phyloP scores from a whole-genome alignment of 2,797 vertebrate genomes.

The Darevskia mixta region DNA sequence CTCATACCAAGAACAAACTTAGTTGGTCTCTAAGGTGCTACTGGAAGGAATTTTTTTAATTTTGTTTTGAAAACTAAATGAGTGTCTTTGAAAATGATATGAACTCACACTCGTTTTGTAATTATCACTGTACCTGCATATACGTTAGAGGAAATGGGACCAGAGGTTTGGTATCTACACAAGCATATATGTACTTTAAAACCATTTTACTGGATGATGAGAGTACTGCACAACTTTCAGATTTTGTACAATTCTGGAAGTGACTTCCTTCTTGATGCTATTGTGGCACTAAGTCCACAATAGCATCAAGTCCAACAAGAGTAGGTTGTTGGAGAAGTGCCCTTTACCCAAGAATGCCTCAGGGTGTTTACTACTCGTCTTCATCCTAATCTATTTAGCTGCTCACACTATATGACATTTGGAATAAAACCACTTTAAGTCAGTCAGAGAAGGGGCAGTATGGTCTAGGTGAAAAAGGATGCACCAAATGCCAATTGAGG shows the following conservation, averaged over 20 bases:
- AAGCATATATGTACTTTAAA: neutral
- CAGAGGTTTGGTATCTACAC: neutral
- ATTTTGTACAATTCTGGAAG: neutral
- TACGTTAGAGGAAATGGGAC: fast-evolving
- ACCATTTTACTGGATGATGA: neutral
- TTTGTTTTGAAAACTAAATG: constrained; percentile 42
- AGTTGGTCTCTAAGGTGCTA: too few relatives aligned
- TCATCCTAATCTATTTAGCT: too few relatives aligned
- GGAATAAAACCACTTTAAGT: too few relatives aligned
- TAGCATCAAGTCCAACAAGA: neutral
- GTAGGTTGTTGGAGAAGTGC: neutral
- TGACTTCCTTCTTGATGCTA: neutral
- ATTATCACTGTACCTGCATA: neutral
- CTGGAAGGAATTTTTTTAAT: too few relatives aligned
- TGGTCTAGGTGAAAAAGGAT: too few relatives aligned
- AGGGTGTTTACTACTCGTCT: too few relatives aligned
- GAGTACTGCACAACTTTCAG: neutral
- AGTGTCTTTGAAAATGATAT: constrained; percentile 27
- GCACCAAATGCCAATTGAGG: too few relatives aligned
- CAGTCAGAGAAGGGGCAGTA: too few relatives aligned
- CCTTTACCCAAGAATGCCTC: too few relatives aligned
- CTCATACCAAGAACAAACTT: too few relatives aligned
- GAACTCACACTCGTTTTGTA: constrained; percentile 6
- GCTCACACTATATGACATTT: too few relatives aligned
- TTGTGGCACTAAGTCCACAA: too few relatives aligned